Conservation (phyloP, 37 sponge, comb jelly and placozoan genomes). For the Dysidea cf. avara region DNA sequence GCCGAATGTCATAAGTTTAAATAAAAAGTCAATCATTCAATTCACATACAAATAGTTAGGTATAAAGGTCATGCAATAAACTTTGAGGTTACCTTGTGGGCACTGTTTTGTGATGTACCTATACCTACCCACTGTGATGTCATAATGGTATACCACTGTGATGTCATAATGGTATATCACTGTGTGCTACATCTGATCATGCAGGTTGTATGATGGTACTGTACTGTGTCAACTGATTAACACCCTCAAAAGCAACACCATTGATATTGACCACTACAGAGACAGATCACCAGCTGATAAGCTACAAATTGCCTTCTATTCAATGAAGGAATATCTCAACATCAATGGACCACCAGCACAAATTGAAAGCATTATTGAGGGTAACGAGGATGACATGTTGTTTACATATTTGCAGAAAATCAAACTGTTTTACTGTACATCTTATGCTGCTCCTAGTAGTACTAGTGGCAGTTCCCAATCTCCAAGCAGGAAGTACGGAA, state of each 20-base stretch:
- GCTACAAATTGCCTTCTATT: slow-evolving; percentile 33
- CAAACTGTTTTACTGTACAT: slow-evolving; percentile 12
- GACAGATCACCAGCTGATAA: neutral
- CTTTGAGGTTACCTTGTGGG: too few relatives aligned
- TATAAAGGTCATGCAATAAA: too few relatives aligned
- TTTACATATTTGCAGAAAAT: slow-evolving; percentile 31
- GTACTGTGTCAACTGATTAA: slow-evolving; percentile 60
- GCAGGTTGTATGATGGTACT: slow-evolving; percentile 66
- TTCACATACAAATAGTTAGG: too few relatives aligned
- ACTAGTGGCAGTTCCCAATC: too few relatives aligned
- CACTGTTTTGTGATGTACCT: too few relatives aligned
- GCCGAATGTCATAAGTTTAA: too few relatives aligned
- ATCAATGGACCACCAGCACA: slow-evolving; percentile 11
- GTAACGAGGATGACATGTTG: slow-evolving; percentile 42
- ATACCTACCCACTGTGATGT: too few relatives aligned
- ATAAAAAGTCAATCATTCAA: too few relatives aligned
- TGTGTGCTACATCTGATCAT: neutral
- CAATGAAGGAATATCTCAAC: slow-evolving; percentile 32
- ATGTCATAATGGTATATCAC: too few relatives aligned
- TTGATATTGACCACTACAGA: slow-evolving; percentile 2
- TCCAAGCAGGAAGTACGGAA: too few relatives aligned
- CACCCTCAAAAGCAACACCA: slow-evolving; percentile 21
- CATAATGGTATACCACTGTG: too few relatives aligned
- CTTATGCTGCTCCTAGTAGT: too few relatives aligned
- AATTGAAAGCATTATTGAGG: slow-evolving; percentile 5